Conservation (phyloP, 2,888 invertebrate species). For the Serrognathus titanus region DNA sequence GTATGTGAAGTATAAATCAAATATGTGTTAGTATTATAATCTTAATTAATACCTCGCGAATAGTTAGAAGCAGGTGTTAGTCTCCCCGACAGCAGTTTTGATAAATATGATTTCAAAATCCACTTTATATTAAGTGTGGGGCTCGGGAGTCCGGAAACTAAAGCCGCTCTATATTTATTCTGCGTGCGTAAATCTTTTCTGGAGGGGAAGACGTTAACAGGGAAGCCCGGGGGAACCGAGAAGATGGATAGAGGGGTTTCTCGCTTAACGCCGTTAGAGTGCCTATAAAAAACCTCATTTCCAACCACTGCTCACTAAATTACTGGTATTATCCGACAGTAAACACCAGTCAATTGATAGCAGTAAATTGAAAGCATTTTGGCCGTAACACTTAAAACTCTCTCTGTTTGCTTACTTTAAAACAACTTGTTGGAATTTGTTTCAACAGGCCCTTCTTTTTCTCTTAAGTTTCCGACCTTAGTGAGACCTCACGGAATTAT, state of each 20-base stretch:
- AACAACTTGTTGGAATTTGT: slow-evolving; percentile 3
- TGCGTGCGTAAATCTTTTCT: slow-evolving; percentile 34
- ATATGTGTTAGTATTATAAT: background rate
- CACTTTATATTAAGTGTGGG: slow-evolving; percentile 45
- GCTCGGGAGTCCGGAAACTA: slow-evolving; percentile 23
- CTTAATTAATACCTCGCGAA: slow-evolving; percentile 1
- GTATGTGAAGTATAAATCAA: background rate
- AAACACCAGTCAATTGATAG: slow-evolving; percentile 47
- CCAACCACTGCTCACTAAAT: slow-evolving; percentile 38
- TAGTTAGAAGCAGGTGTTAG: background rate
- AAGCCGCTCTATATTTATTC: slow-evolving; percentile 34
- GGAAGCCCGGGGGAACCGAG: slow-evolving; percentile 29
- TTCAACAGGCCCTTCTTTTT: background rate
- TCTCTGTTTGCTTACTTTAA: background rate
- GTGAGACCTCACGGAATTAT: no score
- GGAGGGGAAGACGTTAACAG: slow-evolving; percentile 20
- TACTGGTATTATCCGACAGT: slow-evolving; percentile 42
- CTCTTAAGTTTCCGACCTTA: no score
- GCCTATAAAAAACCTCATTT: slow-evolving; percentile 38
- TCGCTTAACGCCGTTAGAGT: slow-evolving; percentile 31
- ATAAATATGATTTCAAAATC: slow-evolving; percentile 44
- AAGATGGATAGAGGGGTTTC: slow-evolving; percentile 36
- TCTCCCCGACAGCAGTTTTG: background rate
- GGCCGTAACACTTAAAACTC: background rate
- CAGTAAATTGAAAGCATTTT: slow-evolving; percentile 27